Evolutionary conservation across 2,113 vertebrate species (phyloP), one percentile per base, ranked within the genome.

Genomic region (Seriola rivoliana): DNA sequence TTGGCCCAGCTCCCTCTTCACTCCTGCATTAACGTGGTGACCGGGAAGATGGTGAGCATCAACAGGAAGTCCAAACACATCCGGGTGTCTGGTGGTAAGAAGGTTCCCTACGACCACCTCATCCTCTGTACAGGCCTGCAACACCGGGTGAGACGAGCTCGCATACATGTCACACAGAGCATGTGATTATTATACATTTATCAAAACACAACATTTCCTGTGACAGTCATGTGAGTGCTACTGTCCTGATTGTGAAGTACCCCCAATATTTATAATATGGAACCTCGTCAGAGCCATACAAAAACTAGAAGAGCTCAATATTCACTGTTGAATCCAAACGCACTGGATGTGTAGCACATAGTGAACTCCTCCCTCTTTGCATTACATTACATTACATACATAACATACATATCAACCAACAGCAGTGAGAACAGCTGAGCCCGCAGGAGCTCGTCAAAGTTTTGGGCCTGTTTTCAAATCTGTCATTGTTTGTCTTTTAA

Each of bases 41-140:
- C 90, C 10, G 98, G 94, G 55, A 97, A 96, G 94, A 96, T 99
- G 96, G 96, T 93, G 19, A 93, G 89, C 90, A 97, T 99, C 86
- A 92, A 97, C 89, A 95, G 97, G 17, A 68, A 93, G 63, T 96
- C 95, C 91, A 98, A 97, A 85, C 91, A 95, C 0, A 88, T 99
- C 0, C 63, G 94, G 0, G 91, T 99, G 86, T 96, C 95, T n/a
- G 71, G 86, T 1, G 90, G 87, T 0, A 81, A 82, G 57, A 91
- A 86, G 11, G 94, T 99, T 11, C 93, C 93, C 0, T 99, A 99
- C 0, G 97, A 99, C 85, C 94, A 97, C 90, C 97, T 99, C 65
- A 77, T 99, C 79, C 96, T 99, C 76, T 98, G 97, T 46, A 97
- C 93, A 0, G 98, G 98, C 8, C 96, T 96, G 88, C 97, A 95